phyloP scores from a whole-genome alignment of 2,888 invertebrate species.

The Brachypterus glaber region DNA sequence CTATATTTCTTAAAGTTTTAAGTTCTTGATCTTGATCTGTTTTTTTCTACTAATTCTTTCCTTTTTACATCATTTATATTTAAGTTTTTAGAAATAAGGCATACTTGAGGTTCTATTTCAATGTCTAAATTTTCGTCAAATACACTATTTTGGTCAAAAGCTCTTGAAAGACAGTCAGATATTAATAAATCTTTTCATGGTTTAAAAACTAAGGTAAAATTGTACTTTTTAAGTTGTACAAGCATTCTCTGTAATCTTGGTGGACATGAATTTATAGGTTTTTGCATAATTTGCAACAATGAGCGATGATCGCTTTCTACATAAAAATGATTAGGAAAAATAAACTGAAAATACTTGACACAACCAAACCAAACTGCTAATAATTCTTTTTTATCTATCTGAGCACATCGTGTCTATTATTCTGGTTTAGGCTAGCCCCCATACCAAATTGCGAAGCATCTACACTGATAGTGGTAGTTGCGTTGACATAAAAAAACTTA shows the following conservation, averaged over 20 bases:
- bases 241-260: conserved; percentile 17
- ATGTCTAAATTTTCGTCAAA: conserved; percentile 12
- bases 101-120: conserved; percentile 14
- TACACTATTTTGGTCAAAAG: conserved; percentile 6
- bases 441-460: background rate
- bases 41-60: conserved; percentile 5
- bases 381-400: background rate
- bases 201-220: conserved; percentile 15
- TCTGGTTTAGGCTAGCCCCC: background rate
- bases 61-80: conserved; percentile 6
- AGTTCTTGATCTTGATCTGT: background rate
- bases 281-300: conserved; percentile 14
- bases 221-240: conserved; percentile 13
- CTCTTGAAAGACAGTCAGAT: conserved; percentile 15
- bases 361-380: background rate
- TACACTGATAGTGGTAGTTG: background rate
- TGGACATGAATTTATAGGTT: conserved; percentile 12
- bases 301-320: conserved; percentile 20
- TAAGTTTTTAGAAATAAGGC: conserved; percentile 5
- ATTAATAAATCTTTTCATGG: conserved; percentile 16
- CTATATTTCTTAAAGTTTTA: background rate
- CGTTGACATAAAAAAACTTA: background rate
- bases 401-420: background rate
- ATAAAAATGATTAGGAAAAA: conserved; percentile 2
- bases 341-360: background rate